Percentiles rank a stretch among this genome's conserved stretches.
Evolutionary conservation across 2,113 vertebrate species (phyloP).

Genomic region (Drymodes brunneopygia): DNA sequence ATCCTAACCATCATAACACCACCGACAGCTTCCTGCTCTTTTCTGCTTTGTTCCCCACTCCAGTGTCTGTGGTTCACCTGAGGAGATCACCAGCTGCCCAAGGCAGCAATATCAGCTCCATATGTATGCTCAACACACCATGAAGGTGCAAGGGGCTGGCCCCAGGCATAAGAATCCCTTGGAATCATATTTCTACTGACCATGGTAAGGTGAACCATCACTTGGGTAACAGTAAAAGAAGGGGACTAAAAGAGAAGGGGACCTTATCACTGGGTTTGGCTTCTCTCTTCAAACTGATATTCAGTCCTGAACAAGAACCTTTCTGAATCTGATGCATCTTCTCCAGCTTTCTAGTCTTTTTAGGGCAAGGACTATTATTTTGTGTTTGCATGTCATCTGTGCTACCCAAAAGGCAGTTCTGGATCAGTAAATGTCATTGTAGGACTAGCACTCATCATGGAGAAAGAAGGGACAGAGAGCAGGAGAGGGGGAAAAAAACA

Average conservation of each 20-base stretch:
- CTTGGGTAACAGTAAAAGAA: neutral
- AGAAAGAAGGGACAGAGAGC: neutral
- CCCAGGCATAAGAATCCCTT: neutral
- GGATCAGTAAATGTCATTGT: neutral
- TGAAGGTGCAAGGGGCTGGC: neutral
- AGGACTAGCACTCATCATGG: neutral
- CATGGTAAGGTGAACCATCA: neutral
- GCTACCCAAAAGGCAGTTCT: neutral
- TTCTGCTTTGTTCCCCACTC: neutral
- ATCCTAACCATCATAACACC: neutral
- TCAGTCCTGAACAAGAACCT: neutral
- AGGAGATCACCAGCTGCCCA: neutral
- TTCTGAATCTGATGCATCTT: neutral
- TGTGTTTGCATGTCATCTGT: neutral
- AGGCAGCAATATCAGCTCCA: neutral
- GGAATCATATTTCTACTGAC: neutral
- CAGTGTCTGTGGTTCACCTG: neutral
- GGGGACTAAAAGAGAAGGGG: neutral
- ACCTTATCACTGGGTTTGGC: neutral
- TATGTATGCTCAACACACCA: neutral
- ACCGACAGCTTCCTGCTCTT: neutral
- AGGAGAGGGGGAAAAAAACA: neutral
- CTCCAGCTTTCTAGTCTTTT: neutral
- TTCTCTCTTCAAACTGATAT: neutral
- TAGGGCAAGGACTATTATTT: neutral